Base-by-base conservation (phyloP, 2,797 vertebrate species). In the Esox lucius region DNA sequence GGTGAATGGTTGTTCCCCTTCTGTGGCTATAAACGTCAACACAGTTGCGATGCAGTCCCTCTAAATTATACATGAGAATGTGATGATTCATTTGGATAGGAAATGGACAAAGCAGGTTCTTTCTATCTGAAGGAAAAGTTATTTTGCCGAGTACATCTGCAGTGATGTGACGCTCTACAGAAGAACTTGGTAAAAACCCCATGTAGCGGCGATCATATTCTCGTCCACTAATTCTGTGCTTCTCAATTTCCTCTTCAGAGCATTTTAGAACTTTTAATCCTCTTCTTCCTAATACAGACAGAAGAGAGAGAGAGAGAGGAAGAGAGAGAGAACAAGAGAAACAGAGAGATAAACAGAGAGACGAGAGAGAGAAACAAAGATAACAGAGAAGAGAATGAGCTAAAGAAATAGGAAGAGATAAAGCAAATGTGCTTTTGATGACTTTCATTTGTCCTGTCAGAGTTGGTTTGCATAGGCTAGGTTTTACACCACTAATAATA, bases 391-490 rank as follows among this genome's bases (percentile, higher is more conserved):
- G 46, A 67, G 39, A 42, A 42, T 6, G 15, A 26, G 68, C 12
- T 2, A 9, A 12, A 66, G 13, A 66, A 28, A 66, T 28, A 33
- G 64, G 0, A 28, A 35, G 22, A 70, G 42, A 48, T 68, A 49
- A 15, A 12, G 7, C 15, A n/a, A 59, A 81, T 73, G 74, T 62
- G 70, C 75, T 39, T 80, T 72, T 71, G 74, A 78, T 31, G 74
- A 83, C 73, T 86, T 90, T 87, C 75, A 85, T 78, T 87, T 77
- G 53, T 75, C 79, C 76, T 12, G 70, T 42, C 73, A 46, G 72
- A 75, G 61, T 12, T 24, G 66, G 80, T 88, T 87, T 82, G 75
- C 83, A 81, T 64, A 75, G 35, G 48, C 76, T 22, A 74, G 79
- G 53, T 76, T 68, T 70, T 68, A 70, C 74, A 4, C 68, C n/a